phyloP scores from a whole-genome alignment of 2,888 invertebrate genomes.

The Melitaea athalia region DNA sequence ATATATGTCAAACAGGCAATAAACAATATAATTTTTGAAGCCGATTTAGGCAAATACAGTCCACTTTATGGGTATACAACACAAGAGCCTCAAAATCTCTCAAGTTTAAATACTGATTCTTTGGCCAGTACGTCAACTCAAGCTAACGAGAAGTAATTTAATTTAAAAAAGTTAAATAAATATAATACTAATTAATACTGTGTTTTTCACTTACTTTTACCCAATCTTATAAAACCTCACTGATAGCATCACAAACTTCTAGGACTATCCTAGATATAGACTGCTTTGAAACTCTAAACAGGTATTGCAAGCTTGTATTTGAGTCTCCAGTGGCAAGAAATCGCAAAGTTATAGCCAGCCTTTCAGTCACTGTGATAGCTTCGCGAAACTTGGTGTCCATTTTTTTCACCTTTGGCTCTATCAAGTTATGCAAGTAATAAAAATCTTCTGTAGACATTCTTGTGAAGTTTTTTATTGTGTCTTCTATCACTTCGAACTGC shows the following conservation, averaged over 20 bases:
- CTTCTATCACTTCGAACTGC: not conserved
- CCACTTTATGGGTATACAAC: slow-evolving; percentile 22
- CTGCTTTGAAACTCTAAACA: slow-evolving; percentile 21
- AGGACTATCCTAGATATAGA: slow-evolving; percentile 13
- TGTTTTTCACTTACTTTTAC: too few species aligned
- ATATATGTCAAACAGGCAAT: slow-evolving; percentile 24
- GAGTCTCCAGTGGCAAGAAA: slow-evolving; percentile 12
- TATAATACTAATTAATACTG: too few species aligned
- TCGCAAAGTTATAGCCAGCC: slow-evolving; percentile 15
- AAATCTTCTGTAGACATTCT: not conserved
- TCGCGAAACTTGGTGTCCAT: slow-evolving; percentile 37
- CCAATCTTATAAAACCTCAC: too few species aligned
- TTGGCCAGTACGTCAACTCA: too few species aligned
- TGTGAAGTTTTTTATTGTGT: slow-evolving; percentile 1
- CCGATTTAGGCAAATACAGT: slow-evolving; percentile 22
- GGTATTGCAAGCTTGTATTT: slow-evolving; percentile 10
- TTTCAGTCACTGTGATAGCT: slow-evolving; percentile 34
- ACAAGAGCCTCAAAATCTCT: too few species aligned
- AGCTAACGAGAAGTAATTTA: too few species aligned
- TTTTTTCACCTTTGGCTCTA: slow-evolving; percentile 42
- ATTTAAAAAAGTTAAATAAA: too few species aligned
- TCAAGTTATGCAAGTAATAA: not conserved
- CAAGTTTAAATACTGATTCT: too few species aligned
- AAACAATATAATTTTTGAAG: slow-evolving; percentile 25
- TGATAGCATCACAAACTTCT: slow-evolving; percentile 18